Percentiles rank a stretch among this genome's conserved stretches.
Evolutionary conservation across 2,797 vertebrate genomes (phyloP).

Genomic region (Hephaestus fuliginosus): DNA sequence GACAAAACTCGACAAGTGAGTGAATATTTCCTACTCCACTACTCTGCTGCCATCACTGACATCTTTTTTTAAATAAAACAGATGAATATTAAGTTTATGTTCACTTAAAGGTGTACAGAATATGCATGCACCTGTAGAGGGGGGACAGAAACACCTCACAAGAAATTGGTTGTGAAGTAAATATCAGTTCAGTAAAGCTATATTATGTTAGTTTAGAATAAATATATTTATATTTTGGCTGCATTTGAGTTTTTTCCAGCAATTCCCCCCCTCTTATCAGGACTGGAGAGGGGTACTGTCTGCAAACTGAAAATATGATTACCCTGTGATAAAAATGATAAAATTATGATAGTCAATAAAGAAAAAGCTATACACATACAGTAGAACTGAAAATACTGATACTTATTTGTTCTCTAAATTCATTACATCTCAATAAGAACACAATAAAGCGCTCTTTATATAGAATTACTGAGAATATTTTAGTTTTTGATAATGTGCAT

Average conservation of each 20-base stretch:
- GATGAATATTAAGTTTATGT: not conserved
- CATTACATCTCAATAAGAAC: not conserved
- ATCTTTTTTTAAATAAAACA: not conserved
- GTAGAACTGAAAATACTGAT: not conserved
- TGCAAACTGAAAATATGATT: not conserved
- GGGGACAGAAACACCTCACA: slow-evolving; percentile 1
- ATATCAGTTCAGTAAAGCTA: not conserved
- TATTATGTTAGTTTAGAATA: not conserved
- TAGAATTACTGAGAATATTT: not conserved
- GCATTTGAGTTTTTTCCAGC: not conserved
- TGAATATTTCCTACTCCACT: not conserved
- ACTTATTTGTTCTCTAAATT: not conserved
- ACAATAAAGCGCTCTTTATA: not conserved
- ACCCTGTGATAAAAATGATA: not conserved
- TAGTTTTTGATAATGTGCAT: not conserved
- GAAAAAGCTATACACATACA: not conserved
- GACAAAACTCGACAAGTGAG: not conserved
- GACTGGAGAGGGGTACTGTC: not conserved
- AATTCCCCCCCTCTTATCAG: no score
- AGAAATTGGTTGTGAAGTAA: not conserved
- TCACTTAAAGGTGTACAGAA: not conserved
- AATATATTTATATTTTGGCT: no score
- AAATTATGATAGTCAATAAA: not conserved
- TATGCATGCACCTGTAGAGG: not conserved
- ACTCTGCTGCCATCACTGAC: not conserved